Base-by-base conservation (phyloP, 53 echinoderm and acorn worm genomes). In the Echinometra lucunter region DNA sequence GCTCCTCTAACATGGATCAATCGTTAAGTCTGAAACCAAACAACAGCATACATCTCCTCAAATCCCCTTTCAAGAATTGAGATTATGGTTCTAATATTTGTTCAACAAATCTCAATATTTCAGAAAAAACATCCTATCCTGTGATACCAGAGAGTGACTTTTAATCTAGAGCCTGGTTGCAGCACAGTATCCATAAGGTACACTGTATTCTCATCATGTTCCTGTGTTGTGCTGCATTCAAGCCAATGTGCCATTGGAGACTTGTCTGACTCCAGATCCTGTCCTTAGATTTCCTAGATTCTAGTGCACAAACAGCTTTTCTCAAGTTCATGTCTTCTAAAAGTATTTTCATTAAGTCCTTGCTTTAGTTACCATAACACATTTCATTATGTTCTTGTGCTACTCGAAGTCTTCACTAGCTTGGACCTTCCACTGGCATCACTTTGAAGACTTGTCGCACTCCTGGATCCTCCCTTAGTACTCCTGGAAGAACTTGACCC, bases 401-500 rank as follows among this genome's bases (percentile, higher is more conserved):
- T 72, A 32, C 72, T 92, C n/a, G 88, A 88, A 32, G 88, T 56
- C 23, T 58, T 78, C 17, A 21, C 57, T 45, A 58, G 57, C 38
- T 82, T 78, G 21, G 93, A 42, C 42, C 85, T 82, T 44, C 83
- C 82, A 8, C 83, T 66, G 25, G 27, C 23, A 40, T 94, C 94
- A 18, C 83, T 83, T 23, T 57, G 75, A 28, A 82, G n/a, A 44
- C 85, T 83, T 4, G 83, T 85, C 19, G 35, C 49, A 63, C 94
- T 94, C 80, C 93, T 74, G n/a, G 93, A 92, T 9, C 55, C 60
- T 92, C 90, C 95, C 94, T 95, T 95, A n/a, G 90, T 53, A 34
- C 89, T 87, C 37, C 95, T 85, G 38, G 88, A 74, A 13, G 89
- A 55, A 92, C 88, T 75, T 74, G 94, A 94, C 89, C 82, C 94